A percentile compares a stretch with the other conserved stretches of the same genome.
Conservation (phyloP, 2,888 invertebrate species). For the Dicranocentrus wangi region DNA sequence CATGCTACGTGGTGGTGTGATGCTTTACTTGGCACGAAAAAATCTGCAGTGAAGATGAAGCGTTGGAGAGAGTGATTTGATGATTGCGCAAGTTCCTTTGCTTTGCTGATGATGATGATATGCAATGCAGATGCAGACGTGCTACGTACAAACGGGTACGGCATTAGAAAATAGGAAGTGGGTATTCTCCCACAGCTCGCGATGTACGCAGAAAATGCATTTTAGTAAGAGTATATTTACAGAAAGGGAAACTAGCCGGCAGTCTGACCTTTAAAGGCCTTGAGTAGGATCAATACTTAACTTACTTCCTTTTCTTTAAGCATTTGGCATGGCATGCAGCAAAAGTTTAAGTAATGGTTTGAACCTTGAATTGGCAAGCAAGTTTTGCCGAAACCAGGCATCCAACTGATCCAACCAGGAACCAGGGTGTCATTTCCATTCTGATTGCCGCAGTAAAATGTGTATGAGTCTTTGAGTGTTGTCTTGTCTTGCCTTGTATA, state of each 20-base stretch:
- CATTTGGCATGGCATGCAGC: background rate
- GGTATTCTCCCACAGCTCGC: too few species aligned
- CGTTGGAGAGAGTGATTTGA: too few species aligned
- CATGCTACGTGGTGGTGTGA: constrained; percentile 1
- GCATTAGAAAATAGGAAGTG: background rate
- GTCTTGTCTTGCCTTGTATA: background rate
- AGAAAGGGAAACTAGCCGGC: constrained; percentile 4
- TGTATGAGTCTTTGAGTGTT: too few species aligned
- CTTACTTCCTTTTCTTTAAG: background rate
- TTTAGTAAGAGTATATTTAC: background rate
- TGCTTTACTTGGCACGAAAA: background rate
- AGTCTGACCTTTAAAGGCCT: constrained; percentile 33
- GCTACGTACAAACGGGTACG: background rate
- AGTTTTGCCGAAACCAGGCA: too few species aligned
- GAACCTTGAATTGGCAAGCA: too few species aligned
- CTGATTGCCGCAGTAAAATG: background rate
- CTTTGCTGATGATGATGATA: background rate
- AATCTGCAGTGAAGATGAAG: background rate
- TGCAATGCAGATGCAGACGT: background rate
- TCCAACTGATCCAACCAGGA: too few species aligned
- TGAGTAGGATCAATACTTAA: constrained; percentile 13
- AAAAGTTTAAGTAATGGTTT: too few species aligned
- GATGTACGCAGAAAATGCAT: background rate
- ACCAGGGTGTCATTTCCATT: too few species aligned
- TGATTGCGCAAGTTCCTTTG: constrained; percentile 6